Percentiles rank a stretch among this genome's conserved stretches.
Conservation (phyloP, 2,113 vertebrate genomes). For the Chloropsis hardwickii region DNA sequence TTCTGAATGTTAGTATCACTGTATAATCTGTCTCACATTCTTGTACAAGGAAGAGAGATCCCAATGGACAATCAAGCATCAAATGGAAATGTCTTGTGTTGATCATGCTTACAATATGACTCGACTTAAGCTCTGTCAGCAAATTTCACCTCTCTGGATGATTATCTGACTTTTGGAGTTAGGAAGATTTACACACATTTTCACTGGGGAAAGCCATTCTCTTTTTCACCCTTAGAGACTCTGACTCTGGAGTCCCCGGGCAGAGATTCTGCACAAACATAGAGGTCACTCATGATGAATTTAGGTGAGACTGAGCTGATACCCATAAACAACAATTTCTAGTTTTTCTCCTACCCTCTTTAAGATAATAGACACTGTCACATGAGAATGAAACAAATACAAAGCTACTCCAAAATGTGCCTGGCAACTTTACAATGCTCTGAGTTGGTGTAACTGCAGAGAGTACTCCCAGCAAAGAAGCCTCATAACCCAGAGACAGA, state of each 20-base stretch:
- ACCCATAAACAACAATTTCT: neutral
- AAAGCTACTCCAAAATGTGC: neutral
- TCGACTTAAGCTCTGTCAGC: constrained; percentile 15
- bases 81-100: neutral
- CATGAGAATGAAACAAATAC: neutral
- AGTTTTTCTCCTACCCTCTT: neutral
- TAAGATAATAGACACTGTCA: neutral
- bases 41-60: neutral
- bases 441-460: neutral
- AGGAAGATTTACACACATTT: neutral
- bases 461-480: neutral
- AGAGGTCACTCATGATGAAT: neutral
- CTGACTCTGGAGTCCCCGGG: neutral
- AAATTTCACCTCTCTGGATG: neutral
- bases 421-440: neutral
- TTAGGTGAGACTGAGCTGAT: neutral
- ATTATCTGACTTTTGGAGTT: neutral
- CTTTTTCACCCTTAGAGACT: neutral
- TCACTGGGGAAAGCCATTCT: neutral
- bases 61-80: neutral
- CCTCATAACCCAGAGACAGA: neutral
- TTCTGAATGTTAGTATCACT: neutral
- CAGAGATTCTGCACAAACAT: neutral
- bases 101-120: neutral
- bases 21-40: neutral